Evolutionary conservation across 1,140 invertebrate genomes (phyloP).

Genomic region (Micrasema longulum): DNA sequence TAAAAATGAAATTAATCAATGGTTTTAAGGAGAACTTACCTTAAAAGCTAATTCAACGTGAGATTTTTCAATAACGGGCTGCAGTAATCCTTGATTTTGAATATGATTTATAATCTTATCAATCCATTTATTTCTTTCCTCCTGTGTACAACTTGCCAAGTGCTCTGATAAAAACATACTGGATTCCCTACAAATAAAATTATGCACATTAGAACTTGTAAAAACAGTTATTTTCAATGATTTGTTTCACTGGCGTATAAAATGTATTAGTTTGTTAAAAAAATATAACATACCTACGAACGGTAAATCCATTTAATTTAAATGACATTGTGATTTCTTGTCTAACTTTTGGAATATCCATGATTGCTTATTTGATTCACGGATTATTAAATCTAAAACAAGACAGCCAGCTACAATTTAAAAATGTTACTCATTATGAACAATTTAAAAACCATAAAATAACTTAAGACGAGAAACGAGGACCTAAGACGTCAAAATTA

Average conservation of each 20-base stretch:
- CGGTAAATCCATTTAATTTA: constrained; percentile 51
- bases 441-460: no score
- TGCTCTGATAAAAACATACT: constrained; percentile 44
- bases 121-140: constrained; percentile 66
- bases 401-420: no score
- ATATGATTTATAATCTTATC: constrained; percentile 68
- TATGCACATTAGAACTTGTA: no score
- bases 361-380: constrained; percentile 50
- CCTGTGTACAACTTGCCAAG: constrained; percentile 55
- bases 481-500: no score
- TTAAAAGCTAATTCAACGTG: constrained; percentile 81
- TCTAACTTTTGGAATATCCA: constrained; percentile 47
- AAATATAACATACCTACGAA: constrained; percentile 42
- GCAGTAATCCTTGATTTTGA: constrained; percentile 77
- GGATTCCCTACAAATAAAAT: constrained; percentile 41
- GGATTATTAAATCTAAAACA: no score
- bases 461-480: no score
- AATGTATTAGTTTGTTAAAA: constrained; percentile 19
- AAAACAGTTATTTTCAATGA: no score
- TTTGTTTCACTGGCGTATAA: no score
- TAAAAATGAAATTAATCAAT: no score
- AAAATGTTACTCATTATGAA: no score
- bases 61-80: constrained; percentile 77
- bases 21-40: constrained; percentile 62
- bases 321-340: constrained; percentile 49